phyloP scores from a whole-genome alignment of 1,140 invertebrate genomes.

The Cydia pomonella region DNA sequence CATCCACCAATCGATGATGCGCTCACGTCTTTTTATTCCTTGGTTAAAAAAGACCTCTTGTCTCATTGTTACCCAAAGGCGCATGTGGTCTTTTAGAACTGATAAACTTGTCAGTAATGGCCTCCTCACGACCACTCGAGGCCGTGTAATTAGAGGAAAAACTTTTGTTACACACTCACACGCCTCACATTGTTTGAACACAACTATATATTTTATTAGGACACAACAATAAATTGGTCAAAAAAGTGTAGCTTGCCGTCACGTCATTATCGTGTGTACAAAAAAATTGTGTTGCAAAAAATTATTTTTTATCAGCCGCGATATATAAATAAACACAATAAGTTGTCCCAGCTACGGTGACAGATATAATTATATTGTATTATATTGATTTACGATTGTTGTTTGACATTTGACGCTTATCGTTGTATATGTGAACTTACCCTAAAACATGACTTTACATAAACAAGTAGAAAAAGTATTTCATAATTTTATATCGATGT shows the following conservation, averaged over 20 bases:
- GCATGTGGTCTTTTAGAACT: constrained; percentile 12
- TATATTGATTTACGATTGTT: too few relatives aligned
- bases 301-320: neutral
- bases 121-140: constrained; percentile 37
- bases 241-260: neutral
- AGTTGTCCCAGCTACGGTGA: too few relatives aligned
- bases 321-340: too few relatives aligned
- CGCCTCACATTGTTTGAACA: constrained; percentile 26
- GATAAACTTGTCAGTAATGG: constrained; percentile 29
- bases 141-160: constrained; percentile 38
- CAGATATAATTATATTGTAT: too few relatives aligned
- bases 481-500: too few relatives aligned
- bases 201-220: constrained; percentile 11
- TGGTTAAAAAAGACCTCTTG: neutral
- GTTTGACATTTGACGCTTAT: too few relatives aligned
- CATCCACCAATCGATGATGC: neutral
- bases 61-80: neutral
- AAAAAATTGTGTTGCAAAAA: neutral
- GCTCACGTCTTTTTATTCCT: neutral
- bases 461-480: too few relatives aligned
- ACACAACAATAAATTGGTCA: neutral
- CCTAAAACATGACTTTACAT: too few relatives aligned
- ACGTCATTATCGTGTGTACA: neutral
- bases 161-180: constrained; percentile 33
- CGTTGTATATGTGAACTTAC: too few relatives aligned